Percentiles rank a stretch among this genome's conserved stretches.
Evolutionary conservation across 2,113 vertebrate species (phyloP).

Genomic region (Otocyon megalotis): DNA sequence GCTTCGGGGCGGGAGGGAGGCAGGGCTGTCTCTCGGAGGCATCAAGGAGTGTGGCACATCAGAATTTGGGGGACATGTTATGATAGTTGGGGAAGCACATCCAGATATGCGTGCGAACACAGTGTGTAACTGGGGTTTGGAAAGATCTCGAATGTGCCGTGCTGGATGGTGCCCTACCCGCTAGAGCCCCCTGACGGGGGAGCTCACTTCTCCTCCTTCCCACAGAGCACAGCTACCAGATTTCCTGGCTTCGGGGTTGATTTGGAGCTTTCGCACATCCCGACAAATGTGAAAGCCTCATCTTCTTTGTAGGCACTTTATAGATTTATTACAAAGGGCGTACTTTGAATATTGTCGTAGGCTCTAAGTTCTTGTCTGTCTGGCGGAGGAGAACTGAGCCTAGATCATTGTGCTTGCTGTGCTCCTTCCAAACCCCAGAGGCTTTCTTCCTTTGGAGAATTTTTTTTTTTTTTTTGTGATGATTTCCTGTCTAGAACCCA

Average conservation of each 20-base stretch:
- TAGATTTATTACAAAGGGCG: neutral
- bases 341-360: neutral
- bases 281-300: neutral
- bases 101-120: neutral
- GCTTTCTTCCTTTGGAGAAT: neutral
- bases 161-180: neutral
- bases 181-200: neutral
- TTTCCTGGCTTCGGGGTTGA: neutral
- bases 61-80: rapidly evolving
- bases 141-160: no score
- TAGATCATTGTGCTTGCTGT: neutral
- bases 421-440: neutral
- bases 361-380: neutral
- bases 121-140: neutral
- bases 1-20: neutral
- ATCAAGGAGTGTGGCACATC: neutral
- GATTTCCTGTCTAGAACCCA: conserved; percentile 3
- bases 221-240: neutral
- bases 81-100: neutral
- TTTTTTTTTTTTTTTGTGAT: neutral
- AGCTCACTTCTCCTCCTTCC: neutral
- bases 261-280: neutral
- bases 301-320: conserved; percentile 84
- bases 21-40: neutral
- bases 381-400: neutral